phyloP scores from a whole-genome alignment of 2,888 invertebrate species.

The Neria commutata region DNA sequence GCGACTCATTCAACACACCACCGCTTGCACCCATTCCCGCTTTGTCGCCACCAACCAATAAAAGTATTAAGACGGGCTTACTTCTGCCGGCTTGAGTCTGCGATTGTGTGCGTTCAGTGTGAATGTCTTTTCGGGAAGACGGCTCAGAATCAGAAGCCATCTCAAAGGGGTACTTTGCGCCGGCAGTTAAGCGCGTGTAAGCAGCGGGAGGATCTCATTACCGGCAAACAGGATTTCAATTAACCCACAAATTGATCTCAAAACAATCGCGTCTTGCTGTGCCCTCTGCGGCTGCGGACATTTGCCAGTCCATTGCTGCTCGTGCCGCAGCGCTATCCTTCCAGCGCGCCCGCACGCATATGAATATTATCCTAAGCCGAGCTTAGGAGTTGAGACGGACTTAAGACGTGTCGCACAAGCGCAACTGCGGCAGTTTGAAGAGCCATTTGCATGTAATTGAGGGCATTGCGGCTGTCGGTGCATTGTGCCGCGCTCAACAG shows the following conservation, averaged over 20 bases:
- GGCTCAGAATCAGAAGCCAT: slow-evolving; percentile 7
- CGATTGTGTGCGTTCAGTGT: no score
- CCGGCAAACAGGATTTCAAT: slow-evolving; percentile 40
- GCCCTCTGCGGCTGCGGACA: not conserved
- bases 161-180: slow-evolving; percentile 3
- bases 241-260: slow-evolving; percentile 35
- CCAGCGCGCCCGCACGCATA: no score
- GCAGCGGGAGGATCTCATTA: slow-evolving; percentile 26
- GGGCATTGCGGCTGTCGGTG: no score
- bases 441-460: not conserved
- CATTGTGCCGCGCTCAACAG: no score
- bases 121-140: no score
- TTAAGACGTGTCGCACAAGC: not conserved
- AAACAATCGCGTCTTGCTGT: slow-evolving; percentile 32
- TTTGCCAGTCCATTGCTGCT: not conserved
- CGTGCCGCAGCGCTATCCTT: not conserved
- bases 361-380: not conserved
- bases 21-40: no score
- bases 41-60: no score
- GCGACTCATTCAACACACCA: not conserved
- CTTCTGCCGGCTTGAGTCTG: no score
- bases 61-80: no score
- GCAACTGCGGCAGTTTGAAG: not conserved
- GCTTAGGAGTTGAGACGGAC: not conserved
- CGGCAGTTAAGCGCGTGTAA: not conserved